Evolutionary conservation across 2,113 vertebrate genomes (phyloP).

Genomic region (Oryzias curvinotus): DNA sequence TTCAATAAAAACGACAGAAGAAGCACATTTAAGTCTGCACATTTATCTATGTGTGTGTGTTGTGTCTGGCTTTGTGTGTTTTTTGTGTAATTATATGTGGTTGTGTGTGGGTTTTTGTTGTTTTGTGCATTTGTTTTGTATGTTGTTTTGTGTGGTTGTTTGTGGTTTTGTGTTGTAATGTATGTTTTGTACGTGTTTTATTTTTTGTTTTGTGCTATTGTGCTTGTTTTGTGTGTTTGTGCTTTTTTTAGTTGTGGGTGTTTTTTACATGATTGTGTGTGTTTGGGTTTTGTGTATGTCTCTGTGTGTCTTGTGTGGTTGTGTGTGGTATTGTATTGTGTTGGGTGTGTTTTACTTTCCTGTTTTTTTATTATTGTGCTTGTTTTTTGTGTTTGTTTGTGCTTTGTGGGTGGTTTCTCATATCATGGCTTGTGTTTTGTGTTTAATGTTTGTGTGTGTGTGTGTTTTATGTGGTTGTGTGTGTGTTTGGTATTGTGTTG

Average conservation of each 20-base stretch:
- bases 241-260: too few species aligned
- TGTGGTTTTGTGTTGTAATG: neutral
- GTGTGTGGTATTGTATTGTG: too few species aligned
- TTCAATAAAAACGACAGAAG: neutral
- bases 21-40: neutral
- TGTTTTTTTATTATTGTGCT: neutral
- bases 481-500: slow-evolving; percentile 31
- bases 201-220: too few species aligned
- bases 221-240: too few species aligned
- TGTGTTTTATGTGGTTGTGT: slow-evolving; percentile 45
- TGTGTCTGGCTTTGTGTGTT: too few species aligned
- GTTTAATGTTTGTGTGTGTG: slow-evolving; percentile 13
- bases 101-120: too few species aligned
- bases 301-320: neutral
- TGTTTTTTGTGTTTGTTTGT: too few species aligned
- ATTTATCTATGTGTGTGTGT: too few species aligned
- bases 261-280: slow-evolving; percentile 1
- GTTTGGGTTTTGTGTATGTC: slow-evolving; percentile 11
- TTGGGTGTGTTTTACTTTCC: neutral
- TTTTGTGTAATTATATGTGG: too few species aligned
- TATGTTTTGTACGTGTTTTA: too few species aligned
- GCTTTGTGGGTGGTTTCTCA: neutral
- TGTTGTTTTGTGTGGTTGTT: too few species aligned
- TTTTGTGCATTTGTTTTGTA: too few species aligned
- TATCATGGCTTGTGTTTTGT: slow-evolving; percentile 2